phyloP scores from a whole-genome alignment of 2,113 vertebrate genomes.

The Morone chrysops region DNA sequence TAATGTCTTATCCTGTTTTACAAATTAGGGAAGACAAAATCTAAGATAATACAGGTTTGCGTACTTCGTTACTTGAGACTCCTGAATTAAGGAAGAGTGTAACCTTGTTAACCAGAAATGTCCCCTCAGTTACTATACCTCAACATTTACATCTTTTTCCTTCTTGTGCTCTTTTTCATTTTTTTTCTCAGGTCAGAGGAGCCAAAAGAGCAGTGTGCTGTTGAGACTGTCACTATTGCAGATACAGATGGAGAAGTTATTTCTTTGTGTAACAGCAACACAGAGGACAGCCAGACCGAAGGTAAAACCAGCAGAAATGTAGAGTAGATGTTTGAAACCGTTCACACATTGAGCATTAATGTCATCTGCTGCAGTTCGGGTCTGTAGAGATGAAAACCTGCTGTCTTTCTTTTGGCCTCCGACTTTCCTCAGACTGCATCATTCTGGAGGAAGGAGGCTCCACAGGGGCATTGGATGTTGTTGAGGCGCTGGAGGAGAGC shows the following conservation, averaged over 20 bases:
- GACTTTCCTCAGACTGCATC: conserved; percentile 54
- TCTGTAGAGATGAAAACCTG: background rate
- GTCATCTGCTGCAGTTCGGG: background rate
- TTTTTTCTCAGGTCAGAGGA: conserved; percentile 69
- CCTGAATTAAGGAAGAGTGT: too few relatives aligned
- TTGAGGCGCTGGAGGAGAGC: conserved; percentile 65
- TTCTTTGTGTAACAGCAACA: conserved; percentile 39
- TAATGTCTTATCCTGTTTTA: background rate
- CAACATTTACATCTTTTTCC: background rate
- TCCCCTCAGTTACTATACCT: background rate
- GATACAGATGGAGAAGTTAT: conserved; percentile 36
- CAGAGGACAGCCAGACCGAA: conserved; percentile 57
- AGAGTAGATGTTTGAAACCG: background rate
- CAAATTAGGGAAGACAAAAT: too few relatives aligned
- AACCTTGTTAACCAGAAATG: background rate
- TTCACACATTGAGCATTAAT: background rate
- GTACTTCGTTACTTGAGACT: too few relatives aligned
- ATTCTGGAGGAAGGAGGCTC: conserved; percentile 59
- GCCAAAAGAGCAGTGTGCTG: conserved; percentile 30
- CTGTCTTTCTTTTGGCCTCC: background rate
- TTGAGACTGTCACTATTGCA: background rate
- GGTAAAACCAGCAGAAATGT: conserved; percentile 63
- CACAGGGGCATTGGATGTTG: conserved; percentile 31
- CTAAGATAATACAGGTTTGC: too few relatives aligned
- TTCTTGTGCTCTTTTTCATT: background rate